phyloP scores from a whole-genome alignment of 2,797 vertebrate species.

The Simalia tracyae region DNA sequence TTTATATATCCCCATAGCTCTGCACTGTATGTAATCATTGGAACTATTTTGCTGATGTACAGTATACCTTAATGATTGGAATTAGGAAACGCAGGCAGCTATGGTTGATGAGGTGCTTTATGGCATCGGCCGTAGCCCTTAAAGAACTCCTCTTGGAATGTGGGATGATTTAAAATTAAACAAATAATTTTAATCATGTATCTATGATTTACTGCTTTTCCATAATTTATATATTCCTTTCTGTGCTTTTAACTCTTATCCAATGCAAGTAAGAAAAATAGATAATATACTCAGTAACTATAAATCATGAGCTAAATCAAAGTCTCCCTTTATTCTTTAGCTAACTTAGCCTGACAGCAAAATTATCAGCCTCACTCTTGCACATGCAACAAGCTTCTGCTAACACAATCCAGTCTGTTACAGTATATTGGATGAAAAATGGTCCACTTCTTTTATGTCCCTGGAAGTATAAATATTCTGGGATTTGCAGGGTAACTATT shows the following conservation, averaged over 20 bases:
- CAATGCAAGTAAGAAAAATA: not conserved
- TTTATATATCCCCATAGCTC: not conserved
- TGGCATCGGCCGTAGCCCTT: not conserved
- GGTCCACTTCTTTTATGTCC: not conserved
- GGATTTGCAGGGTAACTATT: not conserved
- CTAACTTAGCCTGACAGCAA: not conserved
- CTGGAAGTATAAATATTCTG: not conserved
- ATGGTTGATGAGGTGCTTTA: not conserved
- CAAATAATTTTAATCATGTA: not conserved
- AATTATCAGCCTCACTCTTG: not conserved
- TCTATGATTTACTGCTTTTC: not conserved
- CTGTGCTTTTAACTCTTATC: not conserved
- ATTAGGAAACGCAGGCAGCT: not conserved
- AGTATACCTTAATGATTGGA: too few species aligned
- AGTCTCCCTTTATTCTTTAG: not conserved
- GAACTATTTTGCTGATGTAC: not conserved
- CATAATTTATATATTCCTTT: not conserved
- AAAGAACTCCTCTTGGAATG: not conserved
- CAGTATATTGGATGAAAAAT: not conserved
- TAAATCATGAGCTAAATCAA: not conserved
- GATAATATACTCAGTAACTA: not conserved
- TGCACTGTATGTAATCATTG: not conserved
- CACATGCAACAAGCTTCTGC: not conserved
- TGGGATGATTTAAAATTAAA: not conserved
- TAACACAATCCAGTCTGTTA: not conserved